These are phyloP conservation scores for Palythoa caribaeorum DNA, from an alignment of 92 coral and sea anemone genomes.

Conservation along the genomic window DNA sequence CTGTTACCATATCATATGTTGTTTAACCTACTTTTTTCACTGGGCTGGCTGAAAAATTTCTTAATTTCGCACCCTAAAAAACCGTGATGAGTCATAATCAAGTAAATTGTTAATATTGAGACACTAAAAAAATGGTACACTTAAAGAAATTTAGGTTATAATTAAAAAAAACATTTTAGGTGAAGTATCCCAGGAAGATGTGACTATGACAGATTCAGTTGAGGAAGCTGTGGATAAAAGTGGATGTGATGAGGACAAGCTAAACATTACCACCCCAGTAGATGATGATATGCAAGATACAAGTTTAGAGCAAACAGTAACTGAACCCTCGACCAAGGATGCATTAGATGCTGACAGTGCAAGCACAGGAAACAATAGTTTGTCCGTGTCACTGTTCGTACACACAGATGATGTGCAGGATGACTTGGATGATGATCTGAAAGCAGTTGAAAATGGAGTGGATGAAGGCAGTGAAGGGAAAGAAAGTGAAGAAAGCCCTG, in stretches of 20 bases:
- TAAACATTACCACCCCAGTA: slow-evolving; percentile 2
- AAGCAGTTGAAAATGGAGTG: slow-evolving; percentile 79
- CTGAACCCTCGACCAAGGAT: slow-evolving; percentile 66
- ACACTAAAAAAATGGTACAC: not conserved
- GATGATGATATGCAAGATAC: slow-evolving; percentile 40
- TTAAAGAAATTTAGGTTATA: not conserved
- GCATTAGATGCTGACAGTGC: slow-evolving; percentile 69
- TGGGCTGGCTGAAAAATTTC: too few relatives aligned
- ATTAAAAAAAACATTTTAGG: not conserved
- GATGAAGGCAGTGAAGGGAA: slow-evolving; percentile 59
- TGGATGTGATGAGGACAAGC: slow-evolving; percentile 5
- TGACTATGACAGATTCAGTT: not conserved
- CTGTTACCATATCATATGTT: too few relatives aligned
- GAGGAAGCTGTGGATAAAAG: slow-evolving; percentile 1
- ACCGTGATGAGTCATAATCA: too few relatives aligned
- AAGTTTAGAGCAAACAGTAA: slow-evolving; percentile 8
- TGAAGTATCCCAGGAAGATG: slow-evolving; percentile 9
- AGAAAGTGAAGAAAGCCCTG: slow-evolving; percentile 58
- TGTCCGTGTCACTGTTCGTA: slow-evolving; percentile 94
- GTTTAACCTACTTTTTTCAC: too few relatives aligned
- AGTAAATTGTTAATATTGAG: too few relatives aligned
- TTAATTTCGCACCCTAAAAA: too few relatives aligned
- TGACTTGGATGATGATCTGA: slow-evolving; percentile 96
- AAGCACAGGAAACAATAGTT: slow-evolving; percentile 81
- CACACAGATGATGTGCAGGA: slow-evolving; percentile 97